These are phyloP conservation scores for Agrilus cyanescens DNA, from an alignment of 2,888 invertebrate species.

Conservation along the genomic window DNA sequence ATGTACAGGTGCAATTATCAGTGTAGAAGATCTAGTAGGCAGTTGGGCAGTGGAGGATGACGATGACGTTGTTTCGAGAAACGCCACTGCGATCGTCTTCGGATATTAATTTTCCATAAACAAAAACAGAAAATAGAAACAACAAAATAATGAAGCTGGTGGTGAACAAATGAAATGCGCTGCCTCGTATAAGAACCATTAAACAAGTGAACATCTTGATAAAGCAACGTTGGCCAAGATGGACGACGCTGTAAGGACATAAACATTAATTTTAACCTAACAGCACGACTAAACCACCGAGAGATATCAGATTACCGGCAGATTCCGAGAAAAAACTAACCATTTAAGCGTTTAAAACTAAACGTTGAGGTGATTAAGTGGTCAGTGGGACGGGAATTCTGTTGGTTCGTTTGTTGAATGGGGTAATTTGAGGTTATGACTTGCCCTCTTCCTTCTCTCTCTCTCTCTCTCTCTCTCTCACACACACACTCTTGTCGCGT, in stretches of 20 bases:
- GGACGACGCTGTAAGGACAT: conserved; percentile 33
- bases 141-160: conserved; percentile 1
- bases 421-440: too few species aligned
- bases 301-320: conserved; percentile 35
- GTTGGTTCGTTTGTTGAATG: conserved; percentile 17
- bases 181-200: conserved; percentile 28
- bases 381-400: conserved; percentile 26
- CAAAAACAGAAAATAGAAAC: conserved; percentile 4
- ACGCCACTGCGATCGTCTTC: conserved; percentile 1
- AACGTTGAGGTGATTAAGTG: conserved; percentile 29
- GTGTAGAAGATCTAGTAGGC: too few species aligned
- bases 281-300: conserved; percentile 29
- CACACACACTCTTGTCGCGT: too few species aligned
- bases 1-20: too few species aligned
- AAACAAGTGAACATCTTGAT: conserved; percentile 40
- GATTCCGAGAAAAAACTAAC: conserved; percentile 31
- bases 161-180: conserved; percentile 29
- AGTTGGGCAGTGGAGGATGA: too few species aligned
- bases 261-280: conserved; percentile 39
- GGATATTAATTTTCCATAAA: conserved; percentile 4
- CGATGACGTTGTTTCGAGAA: too few species aligned
- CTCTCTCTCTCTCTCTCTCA: too few species aligned
- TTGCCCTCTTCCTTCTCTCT: too few species aligned
- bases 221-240: conserved; percentile 34
- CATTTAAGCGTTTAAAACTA: conserved; percentile 26